These are phyloP conservation scores for Accipiter cooperii DNA, from an alignment of 2,113 vertebrate species.

Conservation along the genomic window DNA sequence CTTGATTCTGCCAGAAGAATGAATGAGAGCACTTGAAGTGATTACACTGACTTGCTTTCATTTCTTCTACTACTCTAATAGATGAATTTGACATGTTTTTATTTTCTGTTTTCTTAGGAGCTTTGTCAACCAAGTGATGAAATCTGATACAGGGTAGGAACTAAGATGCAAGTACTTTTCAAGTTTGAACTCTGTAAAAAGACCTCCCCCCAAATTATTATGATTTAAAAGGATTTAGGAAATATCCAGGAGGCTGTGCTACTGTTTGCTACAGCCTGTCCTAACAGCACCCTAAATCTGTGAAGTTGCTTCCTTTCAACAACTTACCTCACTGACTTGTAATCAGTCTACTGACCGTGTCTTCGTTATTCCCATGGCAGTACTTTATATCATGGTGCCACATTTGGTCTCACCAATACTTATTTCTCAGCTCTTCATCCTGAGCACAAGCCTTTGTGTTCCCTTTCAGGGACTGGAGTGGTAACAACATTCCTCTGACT, in stretches of 20 bases:
- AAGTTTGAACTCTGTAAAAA: neutral
- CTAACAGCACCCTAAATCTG: no score
- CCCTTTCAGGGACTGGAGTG: no score
- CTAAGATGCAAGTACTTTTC: neutral
- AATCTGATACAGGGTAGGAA: neutral
- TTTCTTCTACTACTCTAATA: neutral
- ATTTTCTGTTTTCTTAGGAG: neutral
- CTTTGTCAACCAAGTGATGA: neutral
- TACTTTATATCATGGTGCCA: no score
- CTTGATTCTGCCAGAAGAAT: neutral
- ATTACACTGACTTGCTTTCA: neutral
- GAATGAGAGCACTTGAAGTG: neutral
- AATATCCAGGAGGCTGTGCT: neutral
- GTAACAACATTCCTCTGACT: neutral
- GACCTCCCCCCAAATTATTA: neutral
- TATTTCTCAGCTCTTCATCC: neutral
- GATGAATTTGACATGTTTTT: neutral
- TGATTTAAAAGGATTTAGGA: neutral
- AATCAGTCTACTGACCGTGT: neutral
- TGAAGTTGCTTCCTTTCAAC: neutral
- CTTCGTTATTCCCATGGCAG: neutral
- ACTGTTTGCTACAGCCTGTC: neutral
- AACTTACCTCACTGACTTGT: neutral
- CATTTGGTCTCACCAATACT: fast-evolving
- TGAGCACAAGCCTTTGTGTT: neutral